These are phyloP conservation scores for Cerceris ruficornis DNA, from an alignment of 2,888 invertebrate species.

Conservation along the genomic window DNA sequence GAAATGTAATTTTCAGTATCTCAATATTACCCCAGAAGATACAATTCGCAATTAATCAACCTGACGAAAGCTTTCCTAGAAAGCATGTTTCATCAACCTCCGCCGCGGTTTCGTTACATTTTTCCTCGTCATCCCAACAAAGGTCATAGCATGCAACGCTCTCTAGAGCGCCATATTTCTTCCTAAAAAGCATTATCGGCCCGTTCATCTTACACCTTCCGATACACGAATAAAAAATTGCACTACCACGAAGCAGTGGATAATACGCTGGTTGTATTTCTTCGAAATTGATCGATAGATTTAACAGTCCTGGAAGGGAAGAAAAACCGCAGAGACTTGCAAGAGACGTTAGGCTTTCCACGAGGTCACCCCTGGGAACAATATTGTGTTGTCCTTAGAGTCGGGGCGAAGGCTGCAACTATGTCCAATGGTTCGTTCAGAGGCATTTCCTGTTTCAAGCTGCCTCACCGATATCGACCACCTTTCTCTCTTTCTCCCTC, in stretches of 20 bases:
- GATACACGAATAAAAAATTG: constrained; percentile 22
- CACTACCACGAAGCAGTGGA: constrained; percentile 12
- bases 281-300: constrained; percentile 27
- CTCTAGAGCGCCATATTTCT: neutral
- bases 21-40: too few relatives aligned
- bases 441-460: neutral
- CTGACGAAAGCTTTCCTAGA: too few relatives aligned
- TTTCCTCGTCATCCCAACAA: neutral
- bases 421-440: constrained; percentile 17
- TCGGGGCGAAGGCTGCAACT: constrained; percentile 20
- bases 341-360: constrained; percentile 11
- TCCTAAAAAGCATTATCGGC: neutral
- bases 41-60: too few relatives aligned
- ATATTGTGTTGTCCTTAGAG: constrained; percentile 2
- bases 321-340: constrained; percentile 7
- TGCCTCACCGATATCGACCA: constrained; percentile 30
- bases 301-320: neutral
- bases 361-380: constrained; percentile 14
- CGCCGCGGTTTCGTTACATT: too few relatives aligned
- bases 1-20: too few relatives aligned
- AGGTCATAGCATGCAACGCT: neutral
- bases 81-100: too few relatives aligned
- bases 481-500: constrained; percentile 34
- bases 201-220: constrained; percentile 20
- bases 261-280: constrained; percentile 13